Evolutionary conservation across 2,888 invertebrate genomes (phyloP).

Genomic region (Meteorus colon): DNA sequence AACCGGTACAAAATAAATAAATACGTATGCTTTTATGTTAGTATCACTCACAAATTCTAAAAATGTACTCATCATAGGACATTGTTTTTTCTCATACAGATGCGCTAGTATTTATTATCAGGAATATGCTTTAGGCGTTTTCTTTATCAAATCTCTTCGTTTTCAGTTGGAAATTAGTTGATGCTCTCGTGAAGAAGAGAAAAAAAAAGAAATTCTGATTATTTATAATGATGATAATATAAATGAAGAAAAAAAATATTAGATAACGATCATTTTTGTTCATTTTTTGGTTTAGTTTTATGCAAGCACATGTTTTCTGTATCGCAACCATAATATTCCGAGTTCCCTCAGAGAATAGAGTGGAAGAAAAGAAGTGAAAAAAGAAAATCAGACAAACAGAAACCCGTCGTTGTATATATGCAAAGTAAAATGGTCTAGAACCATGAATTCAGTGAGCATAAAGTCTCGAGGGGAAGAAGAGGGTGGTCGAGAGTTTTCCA

Average conservation of each 20-base stretch:
- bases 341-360: background rate
- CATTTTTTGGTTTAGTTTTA: background rate
- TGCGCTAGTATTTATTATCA: conserved; percentile 62
- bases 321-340: background rate
- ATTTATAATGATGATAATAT: too few species aligned
- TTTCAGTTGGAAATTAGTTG: background rate
- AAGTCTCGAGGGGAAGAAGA: conserved; percentile 26
- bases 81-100: conserved; percentile 57
- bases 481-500: conserved; percentile 27
- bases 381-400: background rate
- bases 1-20: conserved; percentile 28
- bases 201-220: too few species aligned
- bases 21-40: conserved; percentile 49
- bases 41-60: conserved; percentile 52
- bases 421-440: conserved; percentile 6
- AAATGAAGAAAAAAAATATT: too few species aligned
- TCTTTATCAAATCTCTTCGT: conserved; percentile 21
- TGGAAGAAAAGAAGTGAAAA: background rate
- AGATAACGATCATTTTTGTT: background rate
- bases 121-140: conserved; percentile 49
- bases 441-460: conserved; percentile 42
- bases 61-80: conserved; percentile 58
- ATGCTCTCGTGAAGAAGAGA: too few species aligned
- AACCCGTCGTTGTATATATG: background rate
- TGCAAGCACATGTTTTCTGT: conserved; percentile 4